Evolutionary conservation across 1,140 invertebrate species (phyloP).

Genomic region (Polypedilum pembai): DNA sequence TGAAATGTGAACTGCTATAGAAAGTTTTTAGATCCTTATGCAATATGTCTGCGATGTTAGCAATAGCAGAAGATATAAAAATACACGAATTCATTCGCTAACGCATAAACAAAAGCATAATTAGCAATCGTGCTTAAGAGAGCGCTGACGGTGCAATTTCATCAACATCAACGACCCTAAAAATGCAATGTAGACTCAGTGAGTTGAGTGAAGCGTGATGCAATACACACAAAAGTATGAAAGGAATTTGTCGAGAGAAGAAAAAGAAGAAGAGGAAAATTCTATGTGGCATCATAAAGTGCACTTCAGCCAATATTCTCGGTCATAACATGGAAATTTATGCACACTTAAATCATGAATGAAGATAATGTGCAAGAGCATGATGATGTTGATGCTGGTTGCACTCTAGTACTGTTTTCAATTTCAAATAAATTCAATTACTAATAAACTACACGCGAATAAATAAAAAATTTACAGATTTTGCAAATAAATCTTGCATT

Average conservation of each 20-base stretch:
- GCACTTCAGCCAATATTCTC: slow-evolving; percentile 16
- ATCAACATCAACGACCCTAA: no score
- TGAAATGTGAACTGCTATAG: not conserved
- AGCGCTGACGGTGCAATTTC: not conserved
- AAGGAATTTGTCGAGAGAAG: no score
- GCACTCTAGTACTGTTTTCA: not conserved
- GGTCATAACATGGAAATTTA: slow-evolving; percentile 17
- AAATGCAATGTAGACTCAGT: no score
- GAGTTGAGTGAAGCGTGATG: no score
- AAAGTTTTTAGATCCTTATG: slow-evolving; percentile 7
- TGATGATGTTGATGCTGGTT: not conserved
- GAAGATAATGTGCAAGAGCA: not conserved
- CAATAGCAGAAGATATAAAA: not conserved
- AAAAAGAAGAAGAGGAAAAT: no score
- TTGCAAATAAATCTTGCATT: not conserved
- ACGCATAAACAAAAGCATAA: slow-evolving; percentile 18
- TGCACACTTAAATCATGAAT: slow-evolving; percentile 13
- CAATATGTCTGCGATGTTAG: not conserved
- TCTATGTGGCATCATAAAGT: not conserved
- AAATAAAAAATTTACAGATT: slow-evolving; percentile 14
- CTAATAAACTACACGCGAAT: not conserved
- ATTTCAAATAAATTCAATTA: not conserved
- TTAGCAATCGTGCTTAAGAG: slow-evolving; percentile 4
- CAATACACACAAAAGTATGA: no score
- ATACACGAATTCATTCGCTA: not conserved